Evolutionary conservation across 2,888 invertebrate genomes (phyloP).

Genomic region (Drosophila anomalata): DNA sequence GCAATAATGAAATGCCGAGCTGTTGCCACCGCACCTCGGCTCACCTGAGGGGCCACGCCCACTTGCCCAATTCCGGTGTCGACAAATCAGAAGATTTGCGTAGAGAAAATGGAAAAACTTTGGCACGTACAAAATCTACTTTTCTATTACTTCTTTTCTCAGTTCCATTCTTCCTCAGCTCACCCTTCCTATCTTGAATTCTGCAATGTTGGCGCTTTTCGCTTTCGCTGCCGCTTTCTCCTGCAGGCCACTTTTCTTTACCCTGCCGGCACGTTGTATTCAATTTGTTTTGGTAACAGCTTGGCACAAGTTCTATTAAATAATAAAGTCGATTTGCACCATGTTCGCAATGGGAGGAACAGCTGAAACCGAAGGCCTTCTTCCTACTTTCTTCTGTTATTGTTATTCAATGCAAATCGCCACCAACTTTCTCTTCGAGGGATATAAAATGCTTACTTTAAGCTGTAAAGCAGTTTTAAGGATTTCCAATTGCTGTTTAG

Average conservation of each 20-base stretch:
- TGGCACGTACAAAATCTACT: constrained; percentile 74
- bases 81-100: constrained; percentile 48
- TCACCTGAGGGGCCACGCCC: constrained; percentile 13
- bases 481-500: neutral
- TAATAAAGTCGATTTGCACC: constrained; percentile 76
- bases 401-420: constrained; percentile 43
- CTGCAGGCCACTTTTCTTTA: constrained; percentile 27
- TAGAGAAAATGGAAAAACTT: constrained; percentile 76
- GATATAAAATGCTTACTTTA: constrained; percentile 12
- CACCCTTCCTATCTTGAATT: constrained; percentile 23
- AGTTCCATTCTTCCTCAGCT: constrained; percentile 23
- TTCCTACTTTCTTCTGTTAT: constrained; percentile 28
- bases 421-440: constrained; percentile 15
- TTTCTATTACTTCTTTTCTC: constrained; percentile 68
- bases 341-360: constrained; percentile 39
- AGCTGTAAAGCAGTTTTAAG: constrained; percentile 1
- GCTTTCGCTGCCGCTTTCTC: constrained; percentile 18
- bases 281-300: constrained; percentile 79
- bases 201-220: constrained; percentile 52
- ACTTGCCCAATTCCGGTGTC: constrained; percentile 14
- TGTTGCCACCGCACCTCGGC: constrained; percentile 16
- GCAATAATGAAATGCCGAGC: constrained; percentile 54
- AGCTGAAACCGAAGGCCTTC: neutral
- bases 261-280: constrained; percentile 64
- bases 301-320: constrained; percentile 75